Evolutionary conservation across 2,888 invertebrate species (phyloP), one percentile per base, ranked within the genome.

Genomic region (Diplolepis rosae): DNA sequence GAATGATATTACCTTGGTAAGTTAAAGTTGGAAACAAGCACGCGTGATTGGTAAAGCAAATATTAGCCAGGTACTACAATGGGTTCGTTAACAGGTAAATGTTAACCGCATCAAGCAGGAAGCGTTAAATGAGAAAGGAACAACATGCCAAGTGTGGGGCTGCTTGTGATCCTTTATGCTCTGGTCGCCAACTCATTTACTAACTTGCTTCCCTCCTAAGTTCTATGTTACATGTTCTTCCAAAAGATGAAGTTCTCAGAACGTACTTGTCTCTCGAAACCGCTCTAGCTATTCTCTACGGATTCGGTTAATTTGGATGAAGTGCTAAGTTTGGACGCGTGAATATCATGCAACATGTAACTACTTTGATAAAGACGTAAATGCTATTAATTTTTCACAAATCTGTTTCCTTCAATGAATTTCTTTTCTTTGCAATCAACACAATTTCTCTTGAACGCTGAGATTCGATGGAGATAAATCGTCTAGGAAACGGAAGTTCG

Each of bases 71-170:
- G 79, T 80, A 77, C 83, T 84, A 83, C 86, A 85, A 86, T 87
- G 81, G 84, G 82, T 86, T 87, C 85, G 85, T 87, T 87, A 86
- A 84, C 81, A 81, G 83, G 78, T 80, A 79, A 78, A 79, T 74
- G 83, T 71, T 84, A 84, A 86, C 83, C 84, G 77, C 82, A 79
- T 79, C 82, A 83, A 81, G 79, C 82, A 77, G 76, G 77, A 80
- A 80, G 71, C 81, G 80, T 77, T 80, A 84, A 83, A 83, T 78
- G 82, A 83, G 75, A 65, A 72, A 77, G 73, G 75, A 77, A 72
- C 73, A 75, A 75, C 73, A 73, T 42, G 52, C 71, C 48, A 68
- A 69, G 71, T 61, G 72, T 71, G 68, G 30, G 61, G 50, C 69
- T 52, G 50, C 66, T 70, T 56, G 39, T 68, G 73, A 70, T 70